These are phyloP conservation scores for Contarinia nasturtii DNA, from an alignment of 1,140 invertebrate genomes.

Conservation along the genomic window DNA sequence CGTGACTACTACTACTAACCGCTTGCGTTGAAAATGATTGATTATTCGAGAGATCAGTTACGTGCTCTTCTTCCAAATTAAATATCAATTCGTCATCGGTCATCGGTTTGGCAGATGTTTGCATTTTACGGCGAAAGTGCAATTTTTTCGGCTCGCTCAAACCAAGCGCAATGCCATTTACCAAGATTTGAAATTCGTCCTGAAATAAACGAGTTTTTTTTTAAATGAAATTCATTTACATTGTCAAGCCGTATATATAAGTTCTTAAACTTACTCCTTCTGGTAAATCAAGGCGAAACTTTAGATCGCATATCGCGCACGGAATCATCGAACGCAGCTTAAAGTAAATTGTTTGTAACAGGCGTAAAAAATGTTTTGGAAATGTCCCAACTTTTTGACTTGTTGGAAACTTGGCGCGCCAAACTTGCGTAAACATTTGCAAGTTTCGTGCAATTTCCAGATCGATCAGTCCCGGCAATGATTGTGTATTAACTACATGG, in stretches of 20 bases:
- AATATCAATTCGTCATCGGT: constrained; percentile 42
- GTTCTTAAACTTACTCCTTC: constrained; percentile 39
- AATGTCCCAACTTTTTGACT: constrained; percentile 41
- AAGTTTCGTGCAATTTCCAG: constrained; percentile 50
- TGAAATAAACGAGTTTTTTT: constrained; percentile 11
- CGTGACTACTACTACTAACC: background rate
- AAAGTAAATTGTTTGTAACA: constrained; percentile 59
- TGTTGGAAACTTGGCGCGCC: constrained; percentile 44
- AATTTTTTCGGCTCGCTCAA: constrained; percentile 35
- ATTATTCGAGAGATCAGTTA: constrained; percentile 9
- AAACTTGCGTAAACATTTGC: constrained; percentile 78
- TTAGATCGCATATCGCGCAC: constrained; percentile 58
- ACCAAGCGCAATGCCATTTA: constrained; percentile 49
- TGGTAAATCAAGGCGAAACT: constrained; percentile 60
- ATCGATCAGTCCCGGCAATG: constrained; percentile 47
- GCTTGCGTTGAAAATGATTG: background rate
- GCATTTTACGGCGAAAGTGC: constrained; percentile 20
- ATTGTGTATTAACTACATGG: constrained; percentile 68
- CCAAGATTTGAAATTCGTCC: constrained; percentile 79
- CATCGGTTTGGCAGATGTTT: background rate
- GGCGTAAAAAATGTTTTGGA: constrained; percentile 28
- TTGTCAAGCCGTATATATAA: background rate
- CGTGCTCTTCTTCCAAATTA: constrained; percentile 47
- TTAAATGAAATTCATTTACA: background rate
- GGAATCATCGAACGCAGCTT: constrained; percentile 68